Evolutionary conservation across 30 jellyfish, hydroid and myxozoan genomes (phyloP).

Genomic region (Calvadosia cruxmelitensis): DNA sequence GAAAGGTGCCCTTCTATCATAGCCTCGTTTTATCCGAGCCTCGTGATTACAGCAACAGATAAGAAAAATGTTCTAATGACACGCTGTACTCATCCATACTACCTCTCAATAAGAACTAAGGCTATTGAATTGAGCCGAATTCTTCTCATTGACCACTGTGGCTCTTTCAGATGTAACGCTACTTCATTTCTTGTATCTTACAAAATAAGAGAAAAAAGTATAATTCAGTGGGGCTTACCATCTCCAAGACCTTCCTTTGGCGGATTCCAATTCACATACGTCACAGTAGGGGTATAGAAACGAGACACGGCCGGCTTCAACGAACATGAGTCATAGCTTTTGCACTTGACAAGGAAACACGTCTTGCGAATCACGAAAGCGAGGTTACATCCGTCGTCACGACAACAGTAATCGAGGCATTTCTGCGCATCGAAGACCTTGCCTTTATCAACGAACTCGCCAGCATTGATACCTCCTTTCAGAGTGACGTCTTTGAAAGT

Average conservation of each 20-base stretch:
- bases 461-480: slow-evolving; percentile 82
- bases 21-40: no score
- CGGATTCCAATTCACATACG: slow-evolving; percentile 90
- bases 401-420: slow-evolving; percentile 72
- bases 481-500: slow-evolving; percentile 71
- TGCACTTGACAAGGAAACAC: slow-evolving; percentile 89
- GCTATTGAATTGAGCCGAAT: no score
- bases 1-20: no score
- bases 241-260: slow-evolving; percentile 86
- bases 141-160: no score
- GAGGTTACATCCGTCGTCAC: slow-evolving; percentile 81
- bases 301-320: slow-evolving; percentile 79
- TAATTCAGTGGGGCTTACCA: background rate
- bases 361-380: slow-evolving; percentile 89
- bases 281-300: slow-evolving; percentile 71
- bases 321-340: slow-evolving; percentile 62
- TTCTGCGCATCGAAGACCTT: slow-evolving; percentile 60
- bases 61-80: no score
- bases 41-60: no score
- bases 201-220: no score
- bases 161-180: no score
- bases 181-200: no score
- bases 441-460: slow-evolving; percentile 90
- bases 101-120: no score
- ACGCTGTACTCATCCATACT: no score